A percentile compares a stretch with the other conserved stretches of the same genome.
These are phyloP conservation scores for Apis laboriosa DNA, from an alignment of 1,140 invertebrate genomes.

Conservation along the genomic window DNA sequence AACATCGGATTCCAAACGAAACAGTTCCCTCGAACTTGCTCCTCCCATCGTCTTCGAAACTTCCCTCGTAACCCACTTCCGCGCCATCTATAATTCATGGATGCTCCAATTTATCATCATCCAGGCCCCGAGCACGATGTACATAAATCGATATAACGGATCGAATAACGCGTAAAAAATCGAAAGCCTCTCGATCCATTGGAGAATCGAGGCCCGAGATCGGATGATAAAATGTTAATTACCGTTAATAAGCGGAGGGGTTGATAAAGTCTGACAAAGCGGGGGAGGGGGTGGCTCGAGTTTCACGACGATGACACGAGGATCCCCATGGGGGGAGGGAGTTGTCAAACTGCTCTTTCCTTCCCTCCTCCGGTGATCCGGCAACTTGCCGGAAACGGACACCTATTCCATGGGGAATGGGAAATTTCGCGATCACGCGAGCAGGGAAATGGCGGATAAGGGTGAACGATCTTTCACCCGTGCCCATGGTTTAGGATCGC, in stretches of 20 bases:
- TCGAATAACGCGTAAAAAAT: too few relatives aligned
- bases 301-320: conserved; percentile 27
- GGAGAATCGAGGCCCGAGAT: too few relatives aligned
- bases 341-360: conserved; percentile 52
- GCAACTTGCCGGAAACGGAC: conserved; percentile 60
- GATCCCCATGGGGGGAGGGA: conserved; percentile 13
- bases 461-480: not conserved
- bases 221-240: too few relatives aligned
- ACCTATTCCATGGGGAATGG: conserved; percentile 55
- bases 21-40: not conserved
- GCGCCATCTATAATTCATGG: not conserved
- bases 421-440: conserved; percentile 23
- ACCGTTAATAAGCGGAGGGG: conserved; percentile 29
- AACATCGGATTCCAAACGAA: too few relatives aligned
- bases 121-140: not conserved
- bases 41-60: not conserved
- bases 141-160: not conserved
- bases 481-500: too few relatives aligned
- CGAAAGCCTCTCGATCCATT: too few relatives aligned
- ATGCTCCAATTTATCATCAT: not conserved
- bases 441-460: conserved; percentile 1
- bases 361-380: conserved; percentile 1
- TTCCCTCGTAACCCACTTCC: not conserved
- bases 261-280: not conserved
- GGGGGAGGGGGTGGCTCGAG: not conserved